Evolutionary conservation across 2,113 vertebrate species (phyloP).

Genomic region (Saimiri boliviensis): DNA sequence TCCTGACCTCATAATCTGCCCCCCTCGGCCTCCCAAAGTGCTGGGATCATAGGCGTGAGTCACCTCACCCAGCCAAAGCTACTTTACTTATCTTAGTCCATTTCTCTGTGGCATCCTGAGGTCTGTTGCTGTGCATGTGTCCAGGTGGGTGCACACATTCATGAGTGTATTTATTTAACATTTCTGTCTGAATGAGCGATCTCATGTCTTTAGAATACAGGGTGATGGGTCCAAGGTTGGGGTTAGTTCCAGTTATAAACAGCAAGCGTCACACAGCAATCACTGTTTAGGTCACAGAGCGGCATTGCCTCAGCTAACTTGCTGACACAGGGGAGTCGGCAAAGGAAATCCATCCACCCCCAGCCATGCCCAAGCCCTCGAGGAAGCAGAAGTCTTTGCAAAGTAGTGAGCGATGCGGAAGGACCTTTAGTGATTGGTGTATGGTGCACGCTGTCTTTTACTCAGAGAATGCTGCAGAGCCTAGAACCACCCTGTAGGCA

Average conservation of each 20-base stretch:
- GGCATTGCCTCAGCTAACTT: neutral
- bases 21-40: too few species aligned
- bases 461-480: neutral
- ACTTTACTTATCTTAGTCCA: neutral
- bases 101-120: neutral
- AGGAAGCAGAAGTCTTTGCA: neutral
- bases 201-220: neutral
- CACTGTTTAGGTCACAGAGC: neutral
- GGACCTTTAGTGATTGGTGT: neutral
- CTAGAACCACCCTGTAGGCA: neutral
- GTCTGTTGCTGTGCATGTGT: fast-evolving
- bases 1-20: too few species aligned
- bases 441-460: neutral
- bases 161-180: neutral
- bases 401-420: neutral
- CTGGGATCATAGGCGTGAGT: too few species aligned
- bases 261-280: neutral
- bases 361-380: neutral
- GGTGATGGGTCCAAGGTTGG: neutral
- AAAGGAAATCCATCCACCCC: neutral
- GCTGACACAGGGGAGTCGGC: neutral
- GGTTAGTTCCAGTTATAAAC: neutral
- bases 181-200: neutral
- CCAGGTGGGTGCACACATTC: fast-evolving
- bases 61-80: neutral